These are phyloP conservation scores for Tamias sibiricus DNA, from an alignment of 2,113 vertebrate species.

Conservation along the genomic window DNA sequence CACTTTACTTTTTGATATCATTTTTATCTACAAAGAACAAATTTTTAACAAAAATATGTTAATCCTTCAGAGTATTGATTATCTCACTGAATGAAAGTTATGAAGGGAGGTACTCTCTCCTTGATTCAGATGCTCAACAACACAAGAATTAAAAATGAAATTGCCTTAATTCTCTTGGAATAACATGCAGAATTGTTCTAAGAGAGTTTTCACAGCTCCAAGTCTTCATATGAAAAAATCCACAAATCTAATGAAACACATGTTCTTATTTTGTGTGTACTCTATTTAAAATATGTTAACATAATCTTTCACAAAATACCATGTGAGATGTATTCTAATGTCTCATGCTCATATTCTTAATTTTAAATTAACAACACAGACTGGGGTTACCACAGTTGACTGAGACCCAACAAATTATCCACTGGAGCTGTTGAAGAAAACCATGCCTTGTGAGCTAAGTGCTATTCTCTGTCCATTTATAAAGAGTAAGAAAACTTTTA, in stretches of 20 bases:
- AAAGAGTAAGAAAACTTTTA: not conserved
- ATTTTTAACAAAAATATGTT: not conserved
- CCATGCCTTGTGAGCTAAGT: not conserved
- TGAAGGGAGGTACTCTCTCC: not conserved
- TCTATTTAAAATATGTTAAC: not conserved
- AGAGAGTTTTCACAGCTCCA: not conserved
- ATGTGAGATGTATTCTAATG: not conserved
- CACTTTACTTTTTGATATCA: not conserved
- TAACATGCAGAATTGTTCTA: not conserved
- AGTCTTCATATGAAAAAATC: not conserved
- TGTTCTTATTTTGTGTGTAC: not conserved
- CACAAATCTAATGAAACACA: not conserved
- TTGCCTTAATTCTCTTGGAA: not conserved
- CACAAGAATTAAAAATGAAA: not conserved
- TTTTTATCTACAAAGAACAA: not conserved
- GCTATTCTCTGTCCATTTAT: not conserved
- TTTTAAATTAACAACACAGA: not conserved
- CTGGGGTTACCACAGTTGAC: not conserved
- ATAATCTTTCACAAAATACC: not conserved
- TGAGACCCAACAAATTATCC: not conserved
- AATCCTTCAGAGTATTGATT: not conserved
- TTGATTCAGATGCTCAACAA: not conserved
- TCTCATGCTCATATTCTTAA: not conserved
- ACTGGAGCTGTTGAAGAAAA: not conserved
- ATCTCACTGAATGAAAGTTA: not conserved